Conservation (phyloP, 1,140 invertebrate species). For the Heliconius melpomene region DNA sequence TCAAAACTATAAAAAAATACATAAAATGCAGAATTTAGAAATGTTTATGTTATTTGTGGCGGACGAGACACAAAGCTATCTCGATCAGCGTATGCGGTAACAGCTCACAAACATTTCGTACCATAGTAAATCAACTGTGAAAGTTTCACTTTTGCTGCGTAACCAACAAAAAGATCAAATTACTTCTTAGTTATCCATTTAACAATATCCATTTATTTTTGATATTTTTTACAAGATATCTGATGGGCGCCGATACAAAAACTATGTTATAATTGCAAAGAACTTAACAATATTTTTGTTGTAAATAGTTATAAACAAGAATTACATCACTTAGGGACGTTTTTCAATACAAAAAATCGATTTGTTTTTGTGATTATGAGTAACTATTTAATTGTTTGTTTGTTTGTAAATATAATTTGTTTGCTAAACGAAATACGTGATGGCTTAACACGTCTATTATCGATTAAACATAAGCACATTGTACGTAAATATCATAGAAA, state of each 20-base stretch:
- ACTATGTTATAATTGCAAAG: neutral
- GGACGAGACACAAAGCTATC: constrained; percentile 32
- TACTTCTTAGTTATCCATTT: constrained; percentile 6
- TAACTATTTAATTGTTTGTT: neutral
- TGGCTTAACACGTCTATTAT: neutral
- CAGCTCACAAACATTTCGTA: constrained; percentile 23
- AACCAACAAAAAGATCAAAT: constrained; percentile 32
- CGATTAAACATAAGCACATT: neutral
- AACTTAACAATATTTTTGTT: neutral
- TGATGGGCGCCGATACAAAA: neutral
- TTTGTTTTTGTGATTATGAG: neutral
- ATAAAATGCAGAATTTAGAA: neutral
- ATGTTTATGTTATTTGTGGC: neutral
- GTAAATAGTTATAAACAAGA: neutral
- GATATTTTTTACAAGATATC: neutral
- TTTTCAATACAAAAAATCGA: neutral
- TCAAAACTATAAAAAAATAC: no score
- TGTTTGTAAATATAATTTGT: constrained; percentile 1
- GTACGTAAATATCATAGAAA: constrained; percentile 15
- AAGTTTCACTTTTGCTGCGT: constrained; percentile 21
- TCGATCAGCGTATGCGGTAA: constrained; percentile 35
- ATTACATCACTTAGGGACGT: neutral
- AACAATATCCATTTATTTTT: neutral
- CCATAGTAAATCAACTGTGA: constrained; percentile 25
- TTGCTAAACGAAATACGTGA: neutral